Evolutionary conservation across 2,888 invertebrate genomes (phyloP), one percentile per base, ranked within the genome.

Genomic region (Protophormia terraenovae): DNA sequence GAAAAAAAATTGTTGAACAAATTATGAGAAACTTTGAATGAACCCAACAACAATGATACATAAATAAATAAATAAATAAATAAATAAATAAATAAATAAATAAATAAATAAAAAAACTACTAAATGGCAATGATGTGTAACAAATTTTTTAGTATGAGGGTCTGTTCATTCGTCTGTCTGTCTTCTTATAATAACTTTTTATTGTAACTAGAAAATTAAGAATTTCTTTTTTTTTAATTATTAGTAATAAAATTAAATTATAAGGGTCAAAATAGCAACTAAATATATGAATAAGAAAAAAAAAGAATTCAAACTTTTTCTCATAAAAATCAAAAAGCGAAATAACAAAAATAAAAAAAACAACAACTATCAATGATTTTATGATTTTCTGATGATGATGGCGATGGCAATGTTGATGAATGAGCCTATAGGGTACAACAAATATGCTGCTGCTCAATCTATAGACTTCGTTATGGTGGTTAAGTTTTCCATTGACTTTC

Each of bases 181-280:
- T 14, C 29, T 8, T 10, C 58, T 35, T 62, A 55, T 62, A 41
- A 71, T n/a, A 35, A 35, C 38, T 35, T 3, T 77, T 60, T 67
- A 22, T 71, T 64, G 29, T 22, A 66, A 5, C 16, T 14, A 80
- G 16, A 14, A 66, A 67, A 50, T 58, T 66, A 64, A 29, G 22
- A 76, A 64, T 72, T 38, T 66, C 8, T 60, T 38, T 78, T 29
- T 55, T 53, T 85, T 79, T 80, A 76, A 79, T 80, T 83, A 35
- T 78, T 32, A 64, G 58, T 79, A 82, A 83, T 69, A 55, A 81
- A 83, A 79, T 86, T 82, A 76, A 86, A 83, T 86, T 83, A 79
- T 86, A 79, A 83, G 86, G 83, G 82, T 86, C 83, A 80, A 86
- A n/a, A 86, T 53, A 53, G 38, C 50, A 75, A 75, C 53, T 41